phyloP scores from a whole-genome alignment of 2,888 invertebrate species.

The Uropetala carovei region DNA sequence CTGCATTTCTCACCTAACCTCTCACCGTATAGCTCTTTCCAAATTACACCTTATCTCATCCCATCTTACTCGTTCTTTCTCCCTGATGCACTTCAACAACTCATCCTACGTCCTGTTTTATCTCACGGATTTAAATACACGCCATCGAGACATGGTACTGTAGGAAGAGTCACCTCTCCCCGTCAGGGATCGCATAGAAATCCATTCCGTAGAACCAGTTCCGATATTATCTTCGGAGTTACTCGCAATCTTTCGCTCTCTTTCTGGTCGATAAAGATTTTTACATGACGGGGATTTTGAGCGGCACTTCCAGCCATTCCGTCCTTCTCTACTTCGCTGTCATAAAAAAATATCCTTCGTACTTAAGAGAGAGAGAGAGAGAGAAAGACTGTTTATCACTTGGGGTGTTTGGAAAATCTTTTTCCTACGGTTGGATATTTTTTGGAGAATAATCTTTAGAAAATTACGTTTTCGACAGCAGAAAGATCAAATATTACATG shows the following conservation, averaged over 20 bases:
- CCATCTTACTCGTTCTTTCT: neutral
- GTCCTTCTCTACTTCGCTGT: neutral
- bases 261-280: neutral
- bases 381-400: neutral
- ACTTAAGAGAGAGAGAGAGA: no score
- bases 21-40: neutral
- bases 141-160: neutral
- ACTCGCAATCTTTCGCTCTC: neutral
- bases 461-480: no score
- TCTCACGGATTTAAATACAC: neutral
- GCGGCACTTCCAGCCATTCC: neutral
- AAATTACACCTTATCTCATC: neutral
- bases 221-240: neutral
- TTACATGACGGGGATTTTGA: neutral
- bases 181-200: neutral
- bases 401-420: neutral
- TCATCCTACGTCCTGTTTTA: neutral
- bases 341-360: neutral
- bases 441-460: no score
- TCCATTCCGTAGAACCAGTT: neutral
- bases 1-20: neutral
- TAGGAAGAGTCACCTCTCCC: neutral
- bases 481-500: no score
- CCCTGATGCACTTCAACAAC: no score
- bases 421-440: no score